Evolutionary conservation across 2,888 invertebrate species (phyloP), one percentile per base, ranked within the genome.

Genomic region (Coremacera marginata): DNA sequence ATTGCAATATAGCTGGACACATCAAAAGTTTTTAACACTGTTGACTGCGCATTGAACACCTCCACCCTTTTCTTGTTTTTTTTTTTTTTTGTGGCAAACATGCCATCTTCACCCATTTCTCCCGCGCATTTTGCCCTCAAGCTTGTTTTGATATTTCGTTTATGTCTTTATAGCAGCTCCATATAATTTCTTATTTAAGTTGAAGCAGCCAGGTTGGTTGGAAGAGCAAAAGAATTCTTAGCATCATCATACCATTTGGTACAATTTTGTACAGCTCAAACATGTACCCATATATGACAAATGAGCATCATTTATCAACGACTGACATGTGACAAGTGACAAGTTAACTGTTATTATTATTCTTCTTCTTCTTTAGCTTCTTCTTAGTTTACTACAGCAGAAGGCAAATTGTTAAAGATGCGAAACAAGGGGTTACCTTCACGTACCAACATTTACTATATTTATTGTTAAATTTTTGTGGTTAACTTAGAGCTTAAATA

Each of bases 251-350:
- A 65, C 5, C 65, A 22, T 65, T 65, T 65, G 65, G 22, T 44
- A 67, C 37, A 44, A 19, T 37, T 44, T 67, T 67, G 34, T 44
- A 67, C 9, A 2, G 25, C 27, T 60, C 60, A 11, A n/a, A 27
- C 51, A 16, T 68, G 1, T 51, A 65, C 19, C 80, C 77, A 65
- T 74, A 82, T 84, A 86, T 86, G 85, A 85, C 86, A 85, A 85
- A 85, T 85, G 86, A 84, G 84, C 86, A 81, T 85, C 82, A 85
- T 85, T 85, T 84, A 85, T 86, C 85, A 85, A 85, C 25, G 52
- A 27, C 74, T 60, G 51, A 74, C 84, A 82, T 86, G 85, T 86
- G 85, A 86, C 85, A 86, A 84, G 86, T 85, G 85, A 85, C 86
- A 86, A 84, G 85, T 85, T 85, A 85, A 85, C 85, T 85, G 85